Evolutionary conservation across 2,797 vertebrate genomes (phyloP).

Genomic region (Chlorospingus flavigularis): DNA sequence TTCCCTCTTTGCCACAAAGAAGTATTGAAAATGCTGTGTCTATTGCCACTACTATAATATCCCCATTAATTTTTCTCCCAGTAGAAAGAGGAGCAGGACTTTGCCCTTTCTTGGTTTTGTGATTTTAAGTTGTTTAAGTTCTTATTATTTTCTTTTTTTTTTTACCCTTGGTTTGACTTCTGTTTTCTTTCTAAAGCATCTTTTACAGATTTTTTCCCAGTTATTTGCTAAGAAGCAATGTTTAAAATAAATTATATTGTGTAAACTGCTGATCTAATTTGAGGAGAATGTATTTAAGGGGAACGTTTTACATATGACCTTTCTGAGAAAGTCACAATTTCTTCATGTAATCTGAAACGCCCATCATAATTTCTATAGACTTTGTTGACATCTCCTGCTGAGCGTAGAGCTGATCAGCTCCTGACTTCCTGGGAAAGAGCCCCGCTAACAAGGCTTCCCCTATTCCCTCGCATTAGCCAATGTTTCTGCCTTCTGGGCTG

Average conservation of each 20-base stretch:
- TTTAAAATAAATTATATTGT: neutral
- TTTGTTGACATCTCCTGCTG: constrained; percentile 59
- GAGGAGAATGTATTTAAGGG: neutral
- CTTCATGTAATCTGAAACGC: constrained; percentile 29
- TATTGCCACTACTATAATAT: neutral
- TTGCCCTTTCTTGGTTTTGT: neutral
- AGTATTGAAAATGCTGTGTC: neutral
- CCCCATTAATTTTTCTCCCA: neutral
- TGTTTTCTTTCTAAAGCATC: neutral
- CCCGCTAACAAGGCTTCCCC: neutral
- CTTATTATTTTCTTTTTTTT: neutral
- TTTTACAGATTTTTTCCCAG: neutral
- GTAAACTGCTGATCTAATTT: constrained; percentile 1
- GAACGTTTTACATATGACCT: constrained; percentile 50
- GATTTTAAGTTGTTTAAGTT: neutral
- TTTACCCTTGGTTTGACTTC: neutral
- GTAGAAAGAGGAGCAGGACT: neutral
- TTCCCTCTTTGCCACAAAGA: neutral
- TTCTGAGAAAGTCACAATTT: constrained; percentile 53
- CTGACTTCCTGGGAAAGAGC: constrained; percentile 52
- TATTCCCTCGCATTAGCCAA: neutral
- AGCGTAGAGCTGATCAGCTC: neutral
- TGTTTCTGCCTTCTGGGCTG: neutral
- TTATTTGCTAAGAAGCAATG: neutral
- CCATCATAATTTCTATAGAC: constrained; percentile 47